A percentile compares a stretch with the other conserved stretches of the same genome.
Evolutionary conservation across 2,113 vertebrate genomes (phyloP).

Genomic region (Edolisoma coerulescens): DNA sequence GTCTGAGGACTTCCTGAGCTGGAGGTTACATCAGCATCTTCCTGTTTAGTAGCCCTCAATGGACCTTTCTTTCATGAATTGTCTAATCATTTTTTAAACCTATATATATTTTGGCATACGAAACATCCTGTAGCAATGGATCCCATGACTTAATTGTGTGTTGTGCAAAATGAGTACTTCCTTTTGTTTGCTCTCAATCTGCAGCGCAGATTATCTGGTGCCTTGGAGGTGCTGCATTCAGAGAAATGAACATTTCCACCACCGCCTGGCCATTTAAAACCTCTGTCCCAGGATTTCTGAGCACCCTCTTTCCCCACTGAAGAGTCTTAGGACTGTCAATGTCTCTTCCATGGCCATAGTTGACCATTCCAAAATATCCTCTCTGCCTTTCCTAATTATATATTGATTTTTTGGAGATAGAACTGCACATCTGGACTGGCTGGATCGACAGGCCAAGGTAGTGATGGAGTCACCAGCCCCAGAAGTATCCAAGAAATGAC

Average conservation of each 20-base stretch:
- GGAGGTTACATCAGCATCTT: conserved; percentile 60
- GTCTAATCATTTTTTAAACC: conserved; percentile 52
- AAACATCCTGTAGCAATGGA: conserved; percentile 52
- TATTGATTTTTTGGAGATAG: background rate
- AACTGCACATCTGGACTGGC: background rate
- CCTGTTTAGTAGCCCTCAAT: conserved; percentile 53
- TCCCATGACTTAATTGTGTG: conserved; percentile 39
- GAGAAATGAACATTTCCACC: background rate
- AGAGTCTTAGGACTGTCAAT: background rate
- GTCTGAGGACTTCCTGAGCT: conserved; percentile 48
- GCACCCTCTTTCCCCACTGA: rapidly evolving
- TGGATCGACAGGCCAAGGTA: rapidly evolving
- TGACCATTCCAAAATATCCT: background rate
- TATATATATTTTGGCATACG: conserved; percentile 42
- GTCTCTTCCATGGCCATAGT: background rate
- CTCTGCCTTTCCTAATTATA: background rate
- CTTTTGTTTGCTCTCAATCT: background rate
- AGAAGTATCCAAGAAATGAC: rapidly evolving
- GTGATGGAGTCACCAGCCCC: background rate
- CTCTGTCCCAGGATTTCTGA: background rate
- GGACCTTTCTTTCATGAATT: conserved; percentile 55
- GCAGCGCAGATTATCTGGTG: background rate
- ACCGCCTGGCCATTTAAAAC: background rate
- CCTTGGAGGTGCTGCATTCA: background rate
- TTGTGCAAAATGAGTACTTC: conserved; percentile 29